Evolutionary conservation across 2,797 vertebrate genomes (phyloP).

Genomic region (Kryptolebias ocellatus): DNA sequence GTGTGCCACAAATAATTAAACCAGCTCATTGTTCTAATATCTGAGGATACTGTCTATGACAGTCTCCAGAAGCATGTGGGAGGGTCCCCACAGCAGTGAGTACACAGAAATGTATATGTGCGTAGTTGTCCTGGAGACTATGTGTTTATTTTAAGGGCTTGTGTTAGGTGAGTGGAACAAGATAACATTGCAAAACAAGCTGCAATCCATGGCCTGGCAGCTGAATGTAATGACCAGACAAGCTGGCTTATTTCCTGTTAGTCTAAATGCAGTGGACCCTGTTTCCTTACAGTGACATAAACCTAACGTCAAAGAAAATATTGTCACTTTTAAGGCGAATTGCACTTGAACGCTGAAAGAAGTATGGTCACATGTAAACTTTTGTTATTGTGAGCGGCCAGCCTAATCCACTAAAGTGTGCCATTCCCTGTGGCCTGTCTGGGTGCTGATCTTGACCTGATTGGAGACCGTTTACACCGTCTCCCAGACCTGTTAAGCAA

Average conservation of each 20-base stretch:
- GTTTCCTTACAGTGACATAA: slow-evolving; percentile 16
- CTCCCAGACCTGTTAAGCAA: slow-evolving; percentile 32
- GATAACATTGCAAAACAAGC: slow-evolving; percentile 61
- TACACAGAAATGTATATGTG: neutral
- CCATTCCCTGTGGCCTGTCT: slow-evolving; percentile 50
- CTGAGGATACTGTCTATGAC: slow-evolving; percentile 12
- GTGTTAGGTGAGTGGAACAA: slow-evolving; percentile 31
- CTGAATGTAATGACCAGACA: slow-evolving; percentile 21
- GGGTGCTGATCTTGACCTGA: slow-evolving; percentile 65
- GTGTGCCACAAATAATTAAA: slow-evolving; percentile 27
- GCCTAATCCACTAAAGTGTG: slow-evolving; percentile 69
- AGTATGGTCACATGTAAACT: slow-evolving; percentile 19
- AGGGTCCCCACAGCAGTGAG: slow-evolving; percentile 10
- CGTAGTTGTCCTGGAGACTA: slow-evolving; percentile 1
- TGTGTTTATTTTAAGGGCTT: slow-evolving; percentile 26
- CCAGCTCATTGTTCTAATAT: slow-evolving; percentile 9
- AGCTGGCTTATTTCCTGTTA: slow-evolving; percentile 30
- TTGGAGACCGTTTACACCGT: slow-evolving; percentile 51
- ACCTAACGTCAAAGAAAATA: slow-evolving; percentile 5
- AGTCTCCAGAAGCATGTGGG: neutral
- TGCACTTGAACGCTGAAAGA: slow-evolving; percentile 36
- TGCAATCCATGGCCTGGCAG: slow-evolving; percentile 51
- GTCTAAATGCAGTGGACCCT: slow-evolving; percentile 19
- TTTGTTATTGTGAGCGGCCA: slow-evolving; percentile 46
- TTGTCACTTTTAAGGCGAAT: neutral